A percentile compares a stretch with the other conserved stretches of the same genome.
Conservation (phyloP, 2,113 vertebrate species). For the Cynoglossus semilaevis region DNA sequence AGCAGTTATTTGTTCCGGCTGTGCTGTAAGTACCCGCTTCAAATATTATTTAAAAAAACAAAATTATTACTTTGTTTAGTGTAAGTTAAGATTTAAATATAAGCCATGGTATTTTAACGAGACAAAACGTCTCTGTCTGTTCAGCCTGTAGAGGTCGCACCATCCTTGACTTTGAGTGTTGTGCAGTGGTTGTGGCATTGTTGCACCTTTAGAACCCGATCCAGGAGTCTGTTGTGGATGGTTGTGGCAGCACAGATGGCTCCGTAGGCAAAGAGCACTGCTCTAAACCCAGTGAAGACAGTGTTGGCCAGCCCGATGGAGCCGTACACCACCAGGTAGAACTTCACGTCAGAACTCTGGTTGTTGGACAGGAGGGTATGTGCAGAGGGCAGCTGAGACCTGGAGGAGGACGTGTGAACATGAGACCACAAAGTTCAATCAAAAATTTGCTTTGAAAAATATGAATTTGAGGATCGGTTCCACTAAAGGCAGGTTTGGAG, state of each 20-base stretch:
- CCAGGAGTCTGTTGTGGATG: conserved; percentile 83
- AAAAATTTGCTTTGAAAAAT: not conserved
- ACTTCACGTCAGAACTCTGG: conserved; percentile 77
- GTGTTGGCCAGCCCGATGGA: conserved; percentile 86
- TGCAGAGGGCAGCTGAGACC: conserved; percentile 58
- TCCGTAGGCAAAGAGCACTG: conserved; percentile 89
- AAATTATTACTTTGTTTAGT: too few species aligned
- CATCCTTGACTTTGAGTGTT: too few species aligned
- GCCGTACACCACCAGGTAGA: conserved; percentile 87
- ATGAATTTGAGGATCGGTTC: too few species aligned
- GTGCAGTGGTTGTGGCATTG: too few species aligned
- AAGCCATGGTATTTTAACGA: too few species aligned
- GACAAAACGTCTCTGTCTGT: too few species aligned
- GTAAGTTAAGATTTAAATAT: too few species aligned
- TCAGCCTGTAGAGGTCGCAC: too few species aligned
- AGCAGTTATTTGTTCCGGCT: too few species aligned
- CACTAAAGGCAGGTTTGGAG: too few species aligned
- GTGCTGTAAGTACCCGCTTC: too few species aligned
- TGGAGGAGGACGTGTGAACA: conserved; percentile 11
- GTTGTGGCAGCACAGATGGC: conserved; percentile 78
- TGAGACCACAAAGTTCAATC: not conserved
- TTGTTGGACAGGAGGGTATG: conserved; percentile 49
- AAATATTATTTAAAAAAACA: too few species aligned
- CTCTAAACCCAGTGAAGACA: conserved; percentile 85
- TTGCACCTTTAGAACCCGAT: conserved; percentile 82